phyloP scores from a whole-genome alignment of 2,797 vertebrate genomes.

The Ctenopoma kingsleyae region DNA sequence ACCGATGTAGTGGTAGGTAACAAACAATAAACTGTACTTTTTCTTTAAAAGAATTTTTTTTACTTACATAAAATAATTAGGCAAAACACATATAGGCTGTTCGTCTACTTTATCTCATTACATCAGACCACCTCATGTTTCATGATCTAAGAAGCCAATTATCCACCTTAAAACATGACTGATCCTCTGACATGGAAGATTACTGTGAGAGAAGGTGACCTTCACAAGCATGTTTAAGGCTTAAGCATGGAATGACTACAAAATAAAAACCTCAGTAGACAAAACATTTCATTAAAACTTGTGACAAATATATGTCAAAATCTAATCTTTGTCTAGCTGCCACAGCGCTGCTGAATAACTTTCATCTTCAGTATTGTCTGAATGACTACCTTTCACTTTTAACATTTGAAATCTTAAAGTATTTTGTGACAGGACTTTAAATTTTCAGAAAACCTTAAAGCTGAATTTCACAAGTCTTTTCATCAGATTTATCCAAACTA shows the following conservation, averaged over 20 bases:
- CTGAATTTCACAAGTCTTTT: constrained; percentile 93
- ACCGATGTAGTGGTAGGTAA: constrained; percentile 99
- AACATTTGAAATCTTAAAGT: constrained; percentile 87
- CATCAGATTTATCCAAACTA: constrained; percentile 97
- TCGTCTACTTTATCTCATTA: constrained; percentile 85
- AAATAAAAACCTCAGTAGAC: constrained; percentile 97
- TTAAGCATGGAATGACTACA: constrained; percentile 99
- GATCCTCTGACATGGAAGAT: constrained; percentile 85
- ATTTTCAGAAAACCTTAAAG: constrained; percentile 90
- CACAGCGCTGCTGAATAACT: constrained; percentile 96
- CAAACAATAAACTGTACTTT: constrained; percentile 97
- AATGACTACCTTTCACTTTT: constrained; percentile 87
- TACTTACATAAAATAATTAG: constrained; percentile 88
- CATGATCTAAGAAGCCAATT: constrained; percentile 94
- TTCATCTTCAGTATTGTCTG: constrained; percentile 89
- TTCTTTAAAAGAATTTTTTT: constrained; percentile 83
- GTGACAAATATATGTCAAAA: constrained; percentile 97
- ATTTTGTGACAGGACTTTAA: constrained; percentile 88
- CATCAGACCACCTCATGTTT: constrained; percentile 87
- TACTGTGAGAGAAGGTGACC: constrained; percentile 85
- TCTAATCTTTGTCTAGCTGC: constrained; percentile 99
- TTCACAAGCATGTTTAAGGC: constrained; percentile 96
- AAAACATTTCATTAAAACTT: constrained; percentile 97
- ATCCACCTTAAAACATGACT: constrained; percentile 81
- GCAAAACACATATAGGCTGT: constrained; percentile 85